These are phyloP conservation scores for Augochlorella aurata DNA, from an alignment of 2,888 invertebrate genomes.

Conservation along the genomic window DNA sequence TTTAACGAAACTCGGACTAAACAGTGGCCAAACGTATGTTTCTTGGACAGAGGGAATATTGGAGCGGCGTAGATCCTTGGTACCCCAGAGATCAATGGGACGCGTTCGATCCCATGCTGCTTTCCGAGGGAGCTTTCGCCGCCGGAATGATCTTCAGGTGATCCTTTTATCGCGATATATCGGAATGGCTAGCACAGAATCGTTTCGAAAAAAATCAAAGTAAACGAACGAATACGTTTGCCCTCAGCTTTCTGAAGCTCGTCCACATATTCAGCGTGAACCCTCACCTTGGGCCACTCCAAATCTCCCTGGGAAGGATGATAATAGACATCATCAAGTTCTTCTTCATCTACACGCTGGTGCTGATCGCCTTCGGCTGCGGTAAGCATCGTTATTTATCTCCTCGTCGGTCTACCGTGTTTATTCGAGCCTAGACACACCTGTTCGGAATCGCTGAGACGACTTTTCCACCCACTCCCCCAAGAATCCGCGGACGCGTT, in stretches of 20 bases:
- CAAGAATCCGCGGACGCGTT: not conserved
- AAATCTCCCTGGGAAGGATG: constrained; percentile 97
- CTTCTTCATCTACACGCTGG: constrained; percentile 96
- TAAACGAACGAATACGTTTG: not conserved
- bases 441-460: not conserved
- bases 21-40: not conserved
- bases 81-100: constrained; percentile 96
- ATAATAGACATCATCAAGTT: constrained; percentile 97
- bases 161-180: not conserved
- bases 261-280: constrained; percentile 98
- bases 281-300: constrained; percentile 96
- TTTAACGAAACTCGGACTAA: not conserved
- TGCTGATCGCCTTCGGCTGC: constrained; percentile 97
- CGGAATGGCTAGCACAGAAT: not conserved
- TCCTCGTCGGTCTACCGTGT: constrained; percentile 22
- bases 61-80: constrained; percentile 89
- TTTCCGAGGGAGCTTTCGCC: constrained; percentile 96
- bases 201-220: not conserved
- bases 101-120: constrained; percentile 96
- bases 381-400: constrained; percentile 84
- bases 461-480: not conserved
- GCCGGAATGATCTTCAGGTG: constrained; percentile 97
- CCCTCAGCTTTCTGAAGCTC: constrained; percentile 92
- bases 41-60: constrained; percentile 86
- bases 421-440: constrained; percentile 27